Evolutionary conservation across 2,113 vertebrate genomes (phyloP).

Genomic region (Pardalotus punctatus): DNA sequence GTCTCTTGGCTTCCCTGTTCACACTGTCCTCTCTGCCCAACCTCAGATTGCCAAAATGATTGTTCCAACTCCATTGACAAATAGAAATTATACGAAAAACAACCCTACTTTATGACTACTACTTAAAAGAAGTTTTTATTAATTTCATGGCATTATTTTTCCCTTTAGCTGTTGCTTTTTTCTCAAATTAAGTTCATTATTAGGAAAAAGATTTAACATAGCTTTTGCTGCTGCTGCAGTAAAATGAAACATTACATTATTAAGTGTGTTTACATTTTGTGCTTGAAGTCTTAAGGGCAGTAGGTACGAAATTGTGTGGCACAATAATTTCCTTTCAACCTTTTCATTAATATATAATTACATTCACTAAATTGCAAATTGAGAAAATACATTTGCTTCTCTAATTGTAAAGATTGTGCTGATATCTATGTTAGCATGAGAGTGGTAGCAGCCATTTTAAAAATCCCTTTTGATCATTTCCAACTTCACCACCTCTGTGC

Average conservation of each 20-base stretch:
- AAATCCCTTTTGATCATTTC: not conserved
- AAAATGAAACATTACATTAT: not conserved
- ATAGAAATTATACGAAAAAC: not conserved
- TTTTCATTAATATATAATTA: not conserved
- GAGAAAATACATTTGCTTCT: not conserved
- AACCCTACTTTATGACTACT: not conserved
- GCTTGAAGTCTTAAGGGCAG: not conserved
- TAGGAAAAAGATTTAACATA: not conserved
- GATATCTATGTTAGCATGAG: not conserved
- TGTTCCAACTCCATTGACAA: not conserved
- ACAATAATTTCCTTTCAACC: not conserved
- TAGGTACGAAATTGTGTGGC: not conserved
- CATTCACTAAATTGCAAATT: not conserved
- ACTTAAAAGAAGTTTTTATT: not conserved
- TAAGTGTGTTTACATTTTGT: slow-evolving; percentile 22
- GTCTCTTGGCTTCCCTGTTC: not conserved
- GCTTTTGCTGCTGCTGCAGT: not conserved
- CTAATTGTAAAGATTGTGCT: not conserved
- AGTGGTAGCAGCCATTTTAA: not conserved
- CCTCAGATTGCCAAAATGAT: not conserved
- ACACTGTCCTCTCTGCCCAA: not conserved
- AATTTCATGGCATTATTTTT: not conserved
- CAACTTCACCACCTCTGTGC: not conserved
- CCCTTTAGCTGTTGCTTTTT: not conserved
- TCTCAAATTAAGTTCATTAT: not conserved